Conservation (phyloP, 2,888 invertebrate species). For the Polylopha cassiicola region DNA sequence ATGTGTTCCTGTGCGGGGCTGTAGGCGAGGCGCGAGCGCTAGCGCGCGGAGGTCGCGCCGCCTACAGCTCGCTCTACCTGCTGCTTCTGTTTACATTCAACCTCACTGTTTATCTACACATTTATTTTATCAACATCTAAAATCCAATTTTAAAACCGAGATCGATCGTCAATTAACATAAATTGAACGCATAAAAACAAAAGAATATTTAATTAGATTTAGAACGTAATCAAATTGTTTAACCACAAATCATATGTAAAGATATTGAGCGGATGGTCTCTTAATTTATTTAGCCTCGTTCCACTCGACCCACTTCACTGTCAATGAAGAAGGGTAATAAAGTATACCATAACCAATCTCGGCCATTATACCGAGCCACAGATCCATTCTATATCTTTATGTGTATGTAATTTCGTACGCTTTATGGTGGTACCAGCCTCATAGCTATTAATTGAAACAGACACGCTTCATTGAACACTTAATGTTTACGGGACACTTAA, state of each 20-base stretch:
- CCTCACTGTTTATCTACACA: slow-evolving; percentile 42
- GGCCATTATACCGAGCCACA: slow-evolving; percentile 32
- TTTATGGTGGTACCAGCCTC: slow-evolving; percentile 11
- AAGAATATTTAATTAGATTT: no score
- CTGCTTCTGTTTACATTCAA: slow-evolving; percentile 27
- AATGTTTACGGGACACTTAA: slow-evolving; percentile 9
- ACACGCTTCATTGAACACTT: slow-evolving; percentile 9
- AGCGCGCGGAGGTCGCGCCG: slow-evolving; percentile 26
- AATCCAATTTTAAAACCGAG: no score
- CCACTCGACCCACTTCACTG: slow-evolving; percentile 57
- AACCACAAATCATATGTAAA: not conserved
- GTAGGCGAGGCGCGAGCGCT: slow-evolving; percentile 57
- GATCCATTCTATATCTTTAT: slow-evolving; percentile 21
- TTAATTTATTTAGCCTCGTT: slow-evolving; percentile 61
- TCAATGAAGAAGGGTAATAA: slow-evolving; percentile 55
- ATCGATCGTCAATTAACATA: no score
- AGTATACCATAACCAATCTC: slow-evolving; percentile 47
- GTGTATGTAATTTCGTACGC: slow-evolving; percentile 15
- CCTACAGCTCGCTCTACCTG: slow-evolving; percentile 18
- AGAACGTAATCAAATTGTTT: not conserved
- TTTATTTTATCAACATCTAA: slow-evolving; percentile 45
- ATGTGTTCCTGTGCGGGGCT: slow-evolving; percentile 52
- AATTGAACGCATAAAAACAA: no score
- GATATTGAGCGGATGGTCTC: slow-evolving; percentile 30
- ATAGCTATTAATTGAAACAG: slow-evolving; percentile 15